Conservation (phyloP, 64 coral and sea anemone genomes). For the Actinia equina region DNA sequence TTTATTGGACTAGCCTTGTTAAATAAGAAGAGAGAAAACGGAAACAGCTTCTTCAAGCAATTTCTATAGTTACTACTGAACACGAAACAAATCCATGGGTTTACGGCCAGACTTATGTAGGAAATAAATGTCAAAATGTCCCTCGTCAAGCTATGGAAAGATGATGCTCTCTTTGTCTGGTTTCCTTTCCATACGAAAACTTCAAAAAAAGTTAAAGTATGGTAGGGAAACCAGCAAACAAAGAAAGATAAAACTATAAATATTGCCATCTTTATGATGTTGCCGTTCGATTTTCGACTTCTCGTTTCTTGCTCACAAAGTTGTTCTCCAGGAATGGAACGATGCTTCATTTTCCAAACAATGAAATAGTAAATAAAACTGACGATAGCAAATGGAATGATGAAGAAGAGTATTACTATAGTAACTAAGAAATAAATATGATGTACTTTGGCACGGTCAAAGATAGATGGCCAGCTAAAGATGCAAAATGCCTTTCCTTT, state of each 20-base stretch:
- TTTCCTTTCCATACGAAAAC: neutral
- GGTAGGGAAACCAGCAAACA: constrained; percentile 2
- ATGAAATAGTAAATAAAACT: neutral
- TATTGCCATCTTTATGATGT: neutral
- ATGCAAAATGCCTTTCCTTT: neutral
- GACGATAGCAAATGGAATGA: neutral
- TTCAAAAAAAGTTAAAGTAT: neutral
- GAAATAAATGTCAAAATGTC: neutral
- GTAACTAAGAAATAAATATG: neutral
- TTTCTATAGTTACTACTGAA: constrained; percentile 14
- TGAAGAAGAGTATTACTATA: neutral
- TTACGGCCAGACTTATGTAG: neutral
- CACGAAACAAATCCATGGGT: neutral
- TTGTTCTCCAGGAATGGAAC: neutral
- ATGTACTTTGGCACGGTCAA: neutral
- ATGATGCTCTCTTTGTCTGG: too few relatives aligned
- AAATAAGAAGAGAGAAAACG: neutral
- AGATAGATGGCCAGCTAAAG: neutral
- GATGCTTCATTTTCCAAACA: neutral
- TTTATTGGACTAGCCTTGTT: neutral
- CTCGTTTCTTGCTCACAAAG: neutral
- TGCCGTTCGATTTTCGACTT: neutral
- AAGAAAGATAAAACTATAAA: neutral
- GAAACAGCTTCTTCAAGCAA: neutral
- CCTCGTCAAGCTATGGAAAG: neutral